phyloP scores from a whole-genome alignment of 2,888 invertebrate species.

The Pteria penguin region DNA sequence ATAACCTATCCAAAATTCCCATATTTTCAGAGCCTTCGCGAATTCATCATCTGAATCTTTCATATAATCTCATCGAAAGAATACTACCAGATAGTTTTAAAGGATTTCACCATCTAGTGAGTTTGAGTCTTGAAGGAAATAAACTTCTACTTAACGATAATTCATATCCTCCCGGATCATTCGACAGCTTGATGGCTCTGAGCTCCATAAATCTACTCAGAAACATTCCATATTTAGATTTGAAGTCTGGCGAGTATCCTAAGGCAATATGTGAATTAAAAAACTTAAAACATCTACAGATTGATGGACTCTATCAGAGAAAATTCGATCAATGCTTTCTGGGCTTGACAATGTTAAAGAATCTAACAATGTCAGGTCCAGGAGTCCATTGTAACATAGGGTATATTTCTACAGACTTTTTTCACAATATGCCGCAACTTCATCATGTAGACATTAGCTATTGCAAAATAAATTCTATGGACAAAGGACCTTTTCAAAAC shows the following conservation, averaged over 20 bases:
- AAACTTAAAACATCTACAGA: neutral
- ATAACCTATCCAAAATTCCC: no score
- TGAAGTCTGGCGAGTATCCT: neutral
- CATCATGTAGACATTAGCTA: neutral
- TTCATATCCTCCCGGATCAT: neutral
- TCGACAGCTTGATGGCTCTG: neutral
- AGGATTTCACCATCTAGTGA: neutral
- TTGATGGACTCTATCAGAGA: neutral
- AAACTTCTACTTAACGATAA: neutral
- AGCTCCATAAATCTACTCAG: neutral
- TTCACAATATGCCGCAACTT: neutral
- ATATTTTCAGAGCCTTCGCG: no score
- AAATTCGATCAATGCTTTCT: neutral
- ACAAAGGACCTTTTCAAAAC: neutral
- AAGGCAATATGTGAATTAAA: neutral
- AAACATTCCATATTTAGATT: neutral
- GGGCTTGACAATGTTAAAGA: neutral
- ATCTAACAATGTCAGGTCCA: neutral
- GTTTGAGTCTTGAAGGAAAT: neutral
- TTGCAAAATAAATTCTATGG: neutral
- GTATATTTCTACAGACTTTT: neutral
- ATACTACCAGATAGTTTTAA: neutral
- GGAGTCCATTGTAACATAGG: neutral
- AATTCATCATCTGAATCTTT: neutral
- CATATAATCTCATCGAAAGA: neutral